Evolutionary conservation across 2,888 invertebrate genomes (phyloP), one percentile per base, ranked within the genome.

Genomic region (Cheilosia grossa): DNA sequence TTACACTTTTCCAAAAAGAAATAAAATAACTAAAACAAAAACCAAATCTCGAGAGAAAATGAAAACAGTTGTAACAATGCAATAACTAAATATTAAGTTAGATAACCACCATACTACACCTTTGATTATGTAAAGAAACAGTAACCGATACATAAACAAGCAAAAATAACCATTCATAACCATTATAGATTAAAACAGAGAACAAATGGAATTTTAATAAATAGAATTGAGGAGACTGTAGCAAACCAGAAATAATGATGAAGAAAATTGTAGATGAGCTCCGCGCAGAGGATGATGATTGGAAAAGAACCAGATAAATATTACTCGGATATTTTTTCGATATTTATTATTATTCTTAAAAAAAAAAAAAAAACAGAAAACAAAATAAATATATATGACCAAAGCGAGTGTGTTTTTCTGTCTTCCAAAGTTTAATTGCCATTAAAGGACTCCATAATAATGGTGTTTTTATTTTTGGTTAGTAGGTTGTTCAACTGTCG

Each of bases 31-130:
- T n/a, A n/a, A n/a, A n/a, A n/a, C n/a, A 56, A 64, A 54, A 19
- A 53, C 42, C 37, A 59, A 54, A 19, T 42, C 51, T 27, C 10
- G 82, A 67, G 73, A 82, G 67, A 73, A 70, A 70, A 73, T 44
- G 61, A 69, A 73, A 78, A 67, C 73, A 67, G 82, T 82, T 82
- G 82, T 82, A 82, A 82, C 82, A 82, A 83, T 83, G 83, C 83
- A 83, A 83, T 83, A 83, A 83, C 59, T 79, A 79, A 74, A 69
- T 69, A 74, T 74, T 83, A 83, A 79, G 83, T 75, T 66, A 83
- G 64, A 80, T 66, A 66, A 74, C 66, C 51, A 59, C 49, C 40
- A 53, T 59, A 59, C 64, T 51, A 42, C 58, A 54, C 69, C 69
- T 58, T 61, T 51, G 54, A 51, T 78, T 63, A 40, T 66, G 44